A percentile compares a stretch with the other conserved stretches of the same genome.
Conservation (phyloP, 1,140 invertebrate species). For the Drosophila pseudoananassae region DNA sequence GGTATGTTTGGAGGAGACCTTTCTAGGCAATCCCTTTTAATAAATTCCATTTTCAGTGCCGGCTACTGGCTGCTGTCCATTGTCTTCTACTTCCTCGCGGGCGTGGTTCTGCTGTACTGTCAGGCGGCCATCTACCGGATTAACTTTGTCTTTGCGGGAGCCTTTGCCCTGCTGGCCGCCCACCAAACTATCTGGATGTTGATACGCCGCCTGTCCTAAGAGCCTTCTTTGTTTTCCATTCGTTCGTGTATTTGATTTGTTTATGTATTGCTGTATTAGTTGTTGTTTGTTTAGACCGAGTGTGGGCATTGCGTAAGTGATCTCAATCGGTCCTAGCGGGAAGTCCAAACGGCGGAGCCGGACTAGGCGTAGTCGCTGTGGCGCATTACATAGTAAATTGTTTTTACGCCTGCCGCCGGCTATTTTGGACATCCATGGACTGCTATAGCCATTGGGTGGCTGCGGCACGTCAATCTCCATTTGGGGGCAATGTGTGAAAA, state of each 20-base stretch:
- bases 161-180: constrained; percentile 85
- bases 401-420: constrained; percentile 44
- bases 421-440: constrained; percentile 22
- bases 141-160: constrained; percentile 85
- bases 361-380: constrained; percentile 48
- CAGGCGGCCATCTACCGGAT: constrained; percentile 86
- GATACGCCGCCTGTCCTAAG: constrained; percentile 22
- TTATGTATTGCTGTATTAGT: constrained; percentile 43
- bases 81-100: constrained; percentile 85
- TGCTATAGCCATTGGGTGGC: constrained; percentile 5
- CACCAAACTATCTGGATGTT: constrained; percentile 84
- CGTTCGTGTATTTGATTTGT: constrained; percentile 10
- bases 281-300: constrained; percentile 2
- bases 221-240: neutral
- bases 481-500: constrained; percentile 67
- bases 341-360: constrained; percentile 57
- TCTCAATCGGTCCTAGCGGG: constrained; percentile 38
- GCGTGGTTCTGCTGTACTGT: constrained; percentile 85
- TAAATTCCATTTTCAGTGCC: constrained; percentile 77
- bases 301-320: constrained; percentile 4
- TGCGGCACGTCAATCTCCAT: constrained; percentile 42
- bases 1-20: constrained; percentile 53
- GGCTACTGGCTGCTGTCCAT: constrained; percentile 84
- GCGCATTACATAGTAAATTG: constrained; percentile 40
- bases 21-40: neutral